Conservation (phyloP, 2,113 vertebrate species). For the Misgurnus mizolepis region DNA sequence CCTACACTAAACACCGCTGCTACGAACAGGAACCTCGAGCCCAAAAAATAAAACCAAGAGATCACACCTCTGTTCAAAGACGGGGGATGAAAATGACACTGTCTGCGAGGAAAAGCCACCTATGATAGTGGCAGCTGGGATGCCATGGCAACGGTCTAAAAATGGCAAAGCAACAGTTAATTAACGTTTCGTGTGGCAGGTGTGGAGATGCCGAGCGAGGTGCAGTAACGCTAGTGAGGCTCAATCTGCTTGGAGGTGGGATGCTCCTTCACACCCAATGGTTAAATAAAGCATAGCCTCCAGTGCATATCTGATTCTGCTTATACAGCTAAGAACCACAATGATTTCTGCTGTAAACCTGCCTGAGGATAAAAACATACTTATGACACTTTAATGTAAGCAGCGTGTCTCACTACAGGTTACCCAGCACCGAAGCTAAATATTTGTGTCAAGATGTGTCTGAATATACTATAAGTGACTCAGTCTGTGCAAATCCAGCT, state of each 20-base stretch:
- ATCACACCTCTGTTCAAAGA: slow-evolving; percentile 1
- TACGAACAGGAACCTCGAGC: not conserved
- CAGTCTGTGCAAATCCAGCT: no score
- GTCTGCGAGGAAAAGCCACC: slow-evolving; percentile 7
- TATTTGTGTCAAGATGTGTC: no score
- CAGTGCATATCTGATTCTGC: not conserved
- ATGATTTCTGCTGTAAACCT: not conserved
- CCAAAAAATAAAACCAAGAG: not conserved
- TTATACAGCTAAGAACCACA: not conserved
- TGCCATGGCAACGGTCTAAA: slow-evolving; percentile 55
- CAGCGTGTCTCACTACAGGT: not conserved
- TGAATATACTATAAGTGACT: no score
- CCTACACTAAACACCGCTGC: not conserved
- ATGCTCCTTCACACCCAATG: slow-evolving; percentile 40
- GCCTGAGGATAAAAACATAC: slow-evolving; percentile 7
- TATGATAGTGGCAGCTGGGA: slow-evolving; percentile 9
- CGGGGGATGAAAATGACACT: not conserved
- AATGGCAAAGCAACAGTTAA: slow-evolving; percentile 51
- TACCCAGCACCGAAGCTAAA: no score
- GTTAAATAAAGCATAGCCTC: slow-evolving; percentile 24
- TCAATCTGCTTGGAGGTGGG: not conserved
- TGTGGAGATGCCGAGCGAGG: slow-evolving; percentile 12
- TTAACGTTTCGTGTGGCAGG: slow-evolving; percentile 38
- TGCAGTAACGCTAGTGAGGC: slow-evolving; percentile 5
- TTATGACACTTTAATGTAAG: not conserved